Conservation (phyloP, 2,113 vertebrate species). For the Plestiodon gilberti region DNA sequence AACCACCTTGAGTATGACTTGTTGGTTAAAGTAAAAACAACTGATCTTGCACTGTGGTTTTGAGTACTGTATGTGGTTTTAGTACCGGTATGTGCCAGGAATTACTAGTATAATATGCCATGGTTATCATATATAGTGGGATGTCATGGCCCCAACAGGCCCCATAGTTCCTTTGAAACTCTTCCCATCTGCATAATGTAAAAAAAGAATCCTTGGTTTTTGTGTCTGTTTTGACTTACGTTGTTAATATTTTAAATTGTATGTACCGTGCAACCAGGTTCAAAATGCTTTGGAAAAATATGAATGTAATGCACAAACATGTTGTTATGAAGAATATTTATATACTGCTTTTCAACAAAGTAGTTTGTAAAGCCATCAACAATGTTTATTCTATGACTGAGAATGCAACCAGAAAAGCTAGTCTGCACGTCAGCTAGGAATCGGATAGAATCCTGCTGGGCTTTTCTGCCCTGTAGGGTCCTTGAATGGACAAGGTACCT, state of each 20-base stretch:
- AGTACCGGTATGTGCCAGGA: background rate
- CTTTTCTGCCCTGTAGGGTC: background rate
- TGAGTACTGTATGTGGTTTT: background rate
- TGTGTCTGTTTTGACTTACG: background rate
- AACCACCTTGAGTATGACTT: background rate
- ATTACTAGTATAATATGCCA: background rate
- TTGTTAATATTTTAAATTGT: background rate
- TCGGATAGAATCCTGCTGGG: background rate
- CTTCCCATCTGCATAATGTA: background rate
- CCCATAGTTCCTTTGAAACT: background rate
- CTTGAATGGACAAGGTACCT: background rate
- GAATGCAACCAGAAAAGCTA: background rate
- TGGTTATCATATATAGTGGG: background rate
- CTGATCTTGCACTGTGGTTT: background rate
- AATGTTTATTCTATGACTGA: background rate
- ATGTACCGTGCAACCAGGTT: background rate
- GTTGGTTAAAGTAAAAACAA: background rate
- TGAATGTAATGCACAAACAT: background rate
- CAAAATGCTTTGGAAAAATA: background rate
- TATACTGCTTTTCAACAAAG: too few relatives aligned
- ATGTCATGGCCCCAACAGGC: background rate
- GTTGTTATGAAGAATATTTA: background rate
- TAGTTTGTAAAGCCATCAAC: background rate
- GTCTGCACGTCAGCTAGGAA: background rate
- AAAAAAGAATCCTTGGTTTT: background rate